Conservation (phyloP, 1,140 invertebrate genomes). For the Pristionchus pacificus region DNA sequence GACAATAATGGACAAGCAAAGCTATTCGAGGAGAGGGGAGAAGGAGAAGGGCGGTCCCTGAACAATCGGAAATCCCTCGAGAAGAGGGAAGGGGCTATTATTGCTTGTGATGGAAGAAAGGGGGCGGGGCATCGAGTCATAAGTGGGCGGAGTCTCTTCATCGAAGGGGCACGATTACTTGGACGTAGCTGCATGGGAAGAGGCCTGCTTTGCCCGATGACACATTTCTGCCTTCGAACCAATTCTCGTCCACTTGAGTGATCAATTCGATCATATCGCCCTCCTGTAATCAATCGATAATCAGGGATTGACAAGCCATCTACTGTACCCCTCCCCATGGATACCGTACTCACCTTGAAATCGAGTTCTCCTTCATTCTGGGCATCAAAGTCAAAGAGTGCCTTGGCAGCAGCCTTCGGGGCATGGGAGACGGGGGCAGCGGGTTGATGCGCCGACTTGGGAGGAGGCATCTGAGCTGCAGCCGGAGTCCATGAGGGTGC, state of each 20-base stretch:
- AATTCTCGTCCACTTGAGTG: slow-evolving; percentile 55
- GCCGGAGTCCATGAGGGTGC: too few species aligned
- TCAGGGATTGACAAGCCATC: background rate
- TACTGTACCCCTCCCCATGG: background rate
- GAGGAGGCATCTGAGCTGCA: too few species aligned
- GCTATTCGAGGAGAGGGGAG: too few species aligned
- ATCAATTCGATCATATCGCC: slow-evolving; percentile 50
- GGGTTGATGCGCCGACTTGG: too few species aligned
- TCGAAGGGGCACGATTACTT: slow-evolving; percentile 43
- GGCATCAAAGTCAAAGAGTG: slow-evolving; percentile 33
- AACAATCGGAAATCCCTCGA: too few species aligned
- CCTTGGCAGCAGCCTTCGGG: slow-evolving; percentile 19
- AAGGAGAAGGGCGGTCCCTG: too few species aligned
- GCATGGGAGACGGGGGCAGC: slow-evolving; percentile 11
- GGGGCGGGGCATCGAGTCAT: too few species aligned
- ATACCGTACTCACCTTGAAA: background rate
- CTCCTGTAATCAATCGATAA: slow-evolving; percentile 52
- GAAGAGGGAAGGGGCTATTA: too few species aligned
- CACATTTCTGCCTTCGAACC: slow-evolving; percentile 45
- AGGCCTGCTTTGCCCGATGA: slow-evolving; percentile 51
- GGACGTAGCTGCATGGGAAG: slow-evolving; percentile 52
- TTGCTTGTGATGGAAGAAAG: too few species aligned
- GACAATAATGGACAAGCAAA: too few species aligned
- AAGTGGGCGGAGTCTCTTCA: too few species aligned
- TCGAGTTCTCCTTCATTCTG: slow-evolving; percentile 24